These are phyloP conservation scores for Papilio glaucus DNA, from an alignment of 1,140 invertebrate species.

Conservation along the genomic window DNA sequence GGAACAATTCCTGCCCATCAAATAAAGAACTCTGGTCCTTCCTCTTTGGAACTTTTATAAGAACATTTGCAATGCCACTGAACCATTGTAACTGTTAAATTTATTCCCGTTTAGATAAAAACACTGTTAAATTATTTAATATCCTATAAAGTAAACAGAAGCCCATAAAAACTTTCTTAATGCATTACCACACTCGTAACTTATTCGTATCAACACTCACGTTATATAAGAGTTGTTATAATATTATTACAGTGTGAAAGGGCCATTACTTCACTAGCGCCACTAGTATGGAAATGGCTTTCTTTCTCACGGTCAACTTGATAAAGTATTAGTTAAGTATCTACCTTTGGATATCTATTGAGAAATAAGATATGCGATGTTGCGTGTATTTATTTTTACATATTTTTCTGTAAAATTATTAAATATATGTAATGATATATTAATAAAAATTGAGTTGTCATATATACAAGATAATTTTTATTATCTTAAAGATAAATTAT, in stretches of 20 bases:
- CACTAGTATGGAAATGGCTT: neutral
- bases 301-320: neutral
- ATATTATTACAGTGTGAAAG: neutral
- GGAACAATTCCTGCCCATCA: too few relatives aligned
- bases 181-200: neutral
- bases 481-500: too few relatives aligned
- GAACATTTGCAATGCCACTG: neutral
- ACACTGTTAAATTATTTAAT: neutral
- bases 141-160: neutral
- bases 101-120: neutral
- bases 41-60: too few relatives aligned
- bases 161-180: neutral
- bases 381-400: too few relatives aligned
- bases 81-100: neutral
- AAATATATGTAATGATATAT: too few relatives aligned
- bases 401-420: too few relatives aligned
- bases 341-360: too few relatives aligned
- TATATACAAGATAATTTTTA: too few relatives aligned
- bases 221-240: neutral
- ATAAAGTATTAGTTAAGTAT: too few relatives aligned
- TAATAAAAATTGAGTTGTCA: too few relatives aligned
- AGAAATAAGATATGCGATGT: too few relatives aligned
- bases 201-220: neutral
- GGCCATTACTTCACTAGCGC: neutral
- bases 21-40: too few relatives aligned